Evolutionary conservation across 2,113 vertebrate species (phyloP).

Genomic region (Mesembrinibis cayennensis): DNA sequence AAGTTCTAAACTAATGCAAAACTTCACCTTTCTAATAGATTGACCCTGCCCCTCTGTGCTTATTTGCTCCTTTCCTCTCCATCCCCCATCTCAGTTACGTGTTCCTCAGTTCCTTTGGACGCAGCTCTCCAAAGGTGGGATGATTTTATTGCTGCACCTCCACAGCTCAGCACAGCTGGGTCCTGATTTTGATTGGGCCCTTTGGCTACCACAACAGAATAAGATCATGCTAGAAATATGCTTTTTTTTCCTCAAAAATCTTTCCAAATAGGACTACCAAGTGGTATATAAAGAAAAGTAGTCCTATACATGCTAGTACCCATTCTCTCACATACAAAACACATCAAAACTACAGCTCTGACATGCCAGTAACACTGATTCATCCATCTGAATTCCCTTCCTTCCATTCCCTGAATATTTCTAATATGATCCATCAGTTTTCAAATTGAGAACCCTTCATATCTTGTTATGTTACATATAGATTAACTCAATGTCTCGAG

Average conservation of each 20-base stretch:
- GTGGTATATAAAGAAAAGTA: not conserved
- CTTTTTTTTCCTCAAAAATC: not conserved
- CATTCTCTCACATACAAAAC: not conserved
- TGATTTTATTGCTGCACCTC: not conserved
- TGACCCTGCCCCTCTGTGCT: rapidly evolving
- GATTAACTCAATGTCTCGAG: not conserved
- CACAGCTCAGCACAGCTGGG: not conserved
- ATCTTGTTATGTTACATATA: not conserved
- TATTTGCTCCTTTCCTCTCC: not conserved
- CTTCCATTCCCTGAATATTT: not conserved
- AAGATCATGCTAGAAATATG: not conserved
- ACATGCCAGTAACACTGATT: not conserved
- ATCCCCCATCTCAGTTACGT: not conserved
- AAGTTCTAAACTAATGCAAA: not conserved
- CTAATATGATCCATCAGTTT: not conserved
- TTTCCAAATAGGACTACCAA: not conserved
- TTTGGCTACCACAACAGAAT: not conserved
- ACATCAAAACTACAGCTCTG: not conserved
- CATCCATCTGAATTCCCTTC: not conserved
- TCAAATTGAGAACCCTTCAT: not conserved
- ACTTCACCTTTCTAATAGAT: not conserved
- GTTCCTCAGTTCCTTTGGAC: not conserved
- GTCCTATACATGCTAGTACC: not conserved
- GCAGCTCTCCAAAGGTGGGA: not conserved
- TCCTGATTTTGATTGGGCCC: not conserved